Conservation (phyloP, 2,113 vertebrate genomes). For the Poeciliopsis occidentalis region DNA sequence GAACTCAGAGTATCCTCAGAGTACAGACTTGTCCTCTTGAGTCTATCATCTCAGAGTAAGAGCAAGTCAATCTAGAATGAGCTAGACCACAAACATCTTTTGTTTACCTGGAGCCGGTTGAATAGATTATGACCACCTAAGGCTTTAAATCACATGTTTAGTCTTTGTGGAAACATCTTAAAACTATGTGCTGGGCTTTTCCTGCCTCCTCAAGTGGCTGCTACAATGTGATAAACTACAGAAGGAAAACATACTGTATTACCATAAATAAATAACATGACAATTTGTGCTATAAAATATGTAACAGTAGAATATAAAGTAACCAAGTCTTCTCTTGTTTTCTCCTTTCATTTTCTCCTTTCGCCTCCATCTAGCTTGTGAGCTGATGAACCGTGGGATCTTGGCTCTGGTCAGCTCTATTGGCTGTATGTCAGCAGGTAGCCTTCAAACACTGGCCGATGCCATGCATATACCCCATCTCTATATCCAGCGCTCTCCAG, state of each 20-base stretch:
- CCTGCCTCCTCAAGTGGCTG: too few species aligned
- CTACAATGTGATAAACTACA: too few species aligned
- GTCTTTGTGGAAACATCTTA: too few species aligned
- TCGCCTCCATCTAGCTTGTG: constrained; percentile 87
- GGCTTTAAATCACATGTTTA: too few species aligned
- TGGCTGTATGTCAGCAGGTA: constrained; percentile 94
- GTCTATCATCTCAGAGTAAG: too few species aligned
- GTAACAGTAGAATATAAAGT: not conserved
- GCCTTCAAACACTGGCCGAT: constrained; percentile 92
- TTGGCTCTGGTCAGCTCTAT: constrained; percentile 97
- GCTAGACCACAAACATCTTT: too few species aligned
- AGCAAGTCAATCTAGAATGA: too few species aligned
- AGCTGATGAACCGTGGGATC: constrained; percentile 99
- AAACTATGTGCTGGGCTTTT: too few species aligned
- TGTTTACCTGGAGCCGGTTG: too few species aligned
- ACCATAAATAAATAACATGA: constrained; percentile 2
- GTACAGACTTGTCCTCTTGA: too few species aligned
- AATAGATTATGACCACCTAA: too few species aligned
- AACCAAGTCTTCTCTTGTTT: constrained; percentile 11
- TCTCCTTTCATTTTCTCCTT: not conserved
- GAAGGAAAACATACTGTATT: not conserved
- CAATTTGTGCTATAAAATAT: not conserved
- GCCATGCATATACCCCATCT: constrained; percentile 99
- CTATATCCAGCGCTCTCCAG: constrained; percentile 91
- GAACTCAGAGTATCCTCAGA: too few species aligned